Evolutionary conservation across 2,113 vertebrate genomes (phyloP).

Genomic region (Clupea harengus): DNA sequence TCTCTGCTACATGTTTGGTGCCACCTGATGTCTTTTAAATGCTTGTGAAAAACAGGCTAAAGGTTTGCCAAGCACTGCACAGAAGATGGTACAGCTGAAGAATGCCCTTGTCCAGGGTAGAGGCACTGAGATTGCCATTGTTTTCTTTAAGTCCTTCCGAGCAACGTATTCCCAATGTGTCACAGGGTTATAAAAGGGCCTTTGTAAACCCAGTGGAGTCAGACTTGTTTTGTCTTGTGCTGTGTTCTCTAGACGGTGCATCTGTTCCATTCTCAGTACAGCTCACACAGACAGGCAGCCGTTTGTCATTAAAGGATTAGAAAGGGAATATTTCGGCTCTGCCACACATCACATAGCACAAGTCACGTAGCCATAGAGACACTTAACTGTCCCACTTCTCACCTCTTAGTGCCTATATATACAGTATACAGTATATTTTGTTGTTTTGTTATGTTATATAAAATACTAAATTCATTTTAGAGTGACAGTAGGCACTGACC

Average conservation of each 20-base stretch:
- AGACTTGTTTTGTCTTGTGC: conserved; percentile 18
- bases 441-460: background rate
- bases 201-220: conserved; percentile 29
- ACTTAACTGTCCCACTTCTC: background rate
- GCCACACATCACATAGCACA: background rate
- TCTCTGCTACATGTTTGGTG: background rate
- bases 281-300: background rate
- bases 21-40: background rate
- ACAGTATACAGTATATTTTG: too few species aligned
- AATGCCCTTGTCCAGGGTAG: conserved; percentile 27
- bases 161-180: conserved; percentile 25
- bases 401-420: background rate
- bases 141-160: conserved; percentile 26
- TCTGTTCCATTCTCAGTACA: background rate
- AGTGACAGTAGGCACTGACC: background rate
- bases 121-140: conserved; percentile 31
- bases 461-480: background rate
- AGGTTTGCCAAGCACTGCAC: background rate
- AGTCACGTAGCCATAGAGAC: background rate
- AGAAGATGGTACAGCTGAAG: background rate
- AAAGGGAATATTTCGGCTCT: background rate
- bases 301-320: background rate
- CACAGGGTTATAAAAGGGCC: conserved; percentile 21
- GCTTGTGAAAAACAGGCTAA: background rate
- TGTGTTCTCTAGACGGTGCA: background rate